Evolutionary conservation across 92 coral and sea anemone genomes (phyloP).

Genomic region (Siderastrea siderea): DNA sequence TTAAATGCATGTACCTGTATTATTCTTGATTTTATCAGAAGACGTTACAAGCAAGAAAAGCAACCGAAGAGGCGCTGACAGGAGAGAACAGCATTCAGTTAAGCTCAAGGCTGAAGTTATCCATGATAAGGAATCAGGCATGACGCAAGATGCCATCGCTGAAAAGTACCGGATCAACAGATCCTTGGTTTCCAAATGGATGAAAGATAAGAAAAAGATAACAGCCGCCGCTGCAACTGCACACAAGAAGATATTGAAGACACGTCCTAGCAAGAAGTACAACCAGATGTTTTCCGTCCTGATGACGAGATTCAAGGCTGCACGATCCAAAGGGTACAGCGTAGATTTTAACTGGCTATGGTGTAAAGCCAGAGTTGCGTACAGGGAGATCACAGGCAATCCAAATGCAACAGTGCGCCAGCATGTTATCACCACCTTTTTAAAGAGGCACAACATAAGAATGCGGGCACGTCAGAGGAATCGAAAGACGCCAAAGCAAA

Average conservation of each 20-base stretch:
- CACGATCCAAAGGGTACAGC: conserved; percentile 31
- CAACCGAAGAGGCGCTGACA: conserved; percentile 17
- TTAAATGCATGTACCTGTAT: neutral
- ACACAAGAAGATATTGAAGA: conserved; percentile 20
- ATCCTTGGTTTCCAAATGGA: conserved; percentile 27
- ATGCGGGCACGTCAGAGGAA: conserved; percentile 3
- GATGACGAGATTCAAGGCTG: neutral
- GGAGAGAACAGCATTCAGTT: neutral
- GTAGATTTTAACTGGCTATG: conserved; percentile 51
- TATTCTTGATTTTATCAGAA: conserved; percentile 3
- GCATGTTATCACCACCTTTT: neutral
- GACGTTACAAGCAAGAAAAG: neutral
- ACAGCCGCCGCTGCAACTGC: conserved; percentile 26
- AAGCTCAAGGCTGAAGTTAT: neutral
- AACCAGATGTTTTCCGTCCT: conserved; percentile 27
- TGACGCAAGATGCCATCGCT: conserved; percentile 5
- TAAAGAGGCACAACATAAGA: conserved; percentile 16
- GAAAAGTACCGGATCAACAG: conserved; percentile 11
- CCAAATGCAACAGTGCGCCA: conserved; percentile 14
- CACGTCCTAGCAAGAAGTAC: conserved; percentile 3
- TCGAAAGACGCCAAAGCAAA: conserved; percentile 22
- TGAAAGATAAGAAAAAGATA: conserved; percentile 12
- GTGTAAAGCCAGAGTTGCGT: conserved; percentile 33
- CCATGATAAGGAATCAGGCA: neutral
- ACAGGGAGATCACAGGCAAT: conserved; percentile 41